A percentile compares a stretch with the other conserved stretches of the same genome.
phyloP scores from a whole-genome alignment of 1,140 invertebrate genomes.

The Diachasmimorpha longicaudata region DNA sequence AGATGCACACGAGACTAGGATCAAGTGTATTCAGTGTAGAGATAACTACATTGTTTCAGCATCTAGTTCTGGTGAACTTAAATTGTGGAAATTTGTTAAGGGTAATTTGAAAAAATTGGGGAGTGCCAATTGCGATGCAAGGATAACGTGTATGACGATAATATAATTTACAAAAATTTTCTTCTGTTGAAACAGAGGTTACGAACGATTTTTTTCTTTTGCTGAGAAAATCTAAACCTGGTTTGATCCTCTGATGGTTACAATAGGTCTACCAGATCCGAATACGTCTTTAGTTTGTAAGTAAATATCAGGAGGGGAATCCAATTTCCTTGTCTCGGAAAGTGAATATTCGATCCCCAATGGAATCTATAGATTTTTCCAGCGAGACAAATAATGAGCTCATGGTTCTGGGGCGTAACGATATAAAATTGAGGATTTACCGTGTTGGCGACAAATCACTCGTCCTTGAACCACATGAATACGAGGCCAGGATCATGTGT shows the following conservation, averaged over 20 bases:
- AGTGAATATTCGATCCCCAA: slow-evolving; percentile 66
- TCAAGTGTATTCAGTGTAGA: slow-evolving; percentile 70
- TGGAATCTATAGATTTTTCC: slow-evolving; percentile 69
- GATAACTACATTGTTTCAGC: slow-evolving; percentile 65
- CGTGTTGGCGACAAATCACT: slow-evolving; percentile 62
- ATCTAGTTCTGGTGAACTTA: slow-evolving; percentile 79
- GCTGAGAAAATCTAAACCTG: neutral
- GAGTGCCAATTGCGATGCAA: slow-evolving; percentile 46
- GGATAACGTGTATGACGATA: slow-evolving; percentile 57
- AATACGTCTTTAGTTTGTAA: too few relatives aligned
- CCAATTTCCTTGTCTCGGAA: too few relatives aligned
- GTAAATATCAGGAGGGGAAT: too few relatives aligned
- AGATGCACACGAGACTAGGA: slow-evolving; percentile 69
- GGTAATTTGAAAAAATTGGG: slow-evolving; percentile 55
- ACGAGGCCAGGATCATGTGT: slow-evolving; percentile 74
- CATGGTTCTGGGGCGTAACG: slow-evolving; percentile 74
- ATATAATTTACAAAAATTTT: slow-evolving; percentile 28
- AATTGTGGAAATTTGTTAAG: slow-evolving; percentile 71
- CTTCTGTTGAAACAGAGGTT: too few relatives aligned
- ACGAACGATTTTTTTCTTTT: slow-evolving; percentile 13
- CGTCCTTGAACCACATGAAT: slow-evolving; percentile 64
- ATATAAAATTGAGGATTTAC: slow-evolving; percentile 71
- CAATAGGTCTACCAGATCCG: too few relatives aligned
- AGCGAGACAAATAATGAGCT: slow-evolving; percentile 67
- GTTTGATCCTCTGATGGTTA: neutral